These are phyloP conservation scores for Tragopan temminckii DNA, from an alignment of 2,797 vertebrate species.

Conservation along the genomic window DNA sequence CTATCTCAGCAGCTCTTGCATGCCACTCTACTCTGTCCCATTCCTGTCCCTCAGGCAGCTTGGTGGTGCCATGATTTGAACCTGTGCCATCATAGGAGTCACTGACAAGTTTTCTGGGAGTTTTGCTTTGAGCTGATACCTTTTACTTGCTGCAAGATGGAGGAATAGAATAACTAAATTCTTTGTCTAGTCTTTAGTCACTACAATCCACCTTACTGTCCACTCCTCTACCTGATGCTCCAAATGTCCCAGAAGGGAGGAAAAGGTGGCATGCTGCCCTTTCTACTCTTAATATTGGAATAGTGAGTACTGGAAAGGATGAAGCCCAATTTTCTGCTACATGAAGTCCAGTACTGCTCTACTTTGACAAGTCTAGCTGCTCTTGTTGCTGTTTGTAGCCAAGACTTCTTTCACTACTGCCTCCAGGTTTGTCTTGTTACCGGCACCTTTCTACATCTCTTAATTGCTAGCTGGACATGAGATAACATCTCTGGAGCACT, in stretches of 20 bases:
- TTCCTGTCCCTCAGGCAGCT: background rate
- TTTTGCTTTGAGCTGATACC: background rate
- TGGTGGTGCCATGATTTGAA: background rate
- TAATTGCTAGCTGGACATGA: background rate
- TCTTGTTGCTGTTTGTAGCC: background rate
- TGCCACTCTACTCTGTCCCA: background rate
- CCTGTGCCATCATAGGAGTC: fast-evolving
- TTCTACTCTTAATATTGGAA: background rate
- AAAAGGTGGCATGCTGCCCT: background rate
- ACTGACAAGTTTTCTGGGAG: fast-evolving
- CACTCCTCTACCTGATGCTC: background rate
- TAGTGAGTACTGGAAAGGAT: background rate
- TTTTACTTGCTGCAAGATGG: background rate
- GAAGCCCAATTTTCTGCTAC: background rate
- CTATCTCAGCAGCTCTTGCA: background rate
- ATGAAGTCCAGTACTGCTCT: background rate
- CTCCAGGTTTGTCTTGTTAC: background rate
- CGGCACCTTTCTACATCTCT: background rate
- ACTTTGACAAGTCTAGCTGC: background rate
- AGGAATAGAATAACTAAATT: background rate
- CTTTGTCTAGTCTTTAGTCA: background rate
- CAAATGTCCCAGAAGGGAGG: too few species aligned
- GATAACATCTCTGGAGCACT: background rate
- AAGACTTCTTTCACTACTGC: background rate
- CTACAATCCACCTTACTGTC: fast-evolving